Evolutionary conservation across 2,888 invertebrate genomes (phyloP), one percentile per base, ranked within the genome.

Genomic region (Pyralis farinalis): DNA sequence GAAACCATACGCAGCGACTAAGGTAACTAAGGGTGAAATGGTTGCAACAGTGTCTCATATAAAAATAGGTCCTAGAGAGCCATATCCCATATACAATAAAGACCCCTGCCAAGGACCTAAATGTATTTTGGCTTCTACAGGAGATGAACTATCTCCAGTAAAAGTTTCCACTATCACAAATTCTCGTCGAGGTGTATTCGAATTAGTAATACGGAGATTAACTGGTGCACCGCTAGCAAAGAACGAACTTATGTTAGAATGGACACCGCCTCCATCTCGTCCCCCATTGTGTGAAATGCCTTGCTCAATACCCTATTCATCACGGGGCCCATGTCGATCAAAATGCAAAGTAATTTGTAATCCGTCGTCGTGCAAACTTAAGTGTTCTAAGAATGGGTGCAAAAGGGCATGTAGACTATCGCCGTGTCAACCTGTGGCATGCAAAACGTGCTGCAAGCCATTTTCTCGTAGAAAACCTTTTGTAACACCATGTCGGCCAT

Each of bases 221-320:
- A 79, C 60, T 11, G 86, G 85, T 16, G 82, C 84, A 20, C 83
- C 85, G 8, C 58, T 87, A 10, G 87, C 87, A 7, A 84, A 58
- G 47, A 86, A 86, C 48, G 87, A 88, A 51, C 51, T 88, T 28
- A 83, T 87, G 79, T 53, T 88, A 29, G 87, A 88, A 58, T 88
- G 87, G 87, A 81, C 80, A 4, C 87, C 86, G 1, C 87, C 87
- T 1, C 74, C 79, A 4, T 51, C 55, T 7, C 64, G 73, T 4
- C 53, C 66, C n/a, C 51, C 59, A 9, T 45, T 70, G 3, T 76
- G 75, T 36, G 55, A 55, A 7, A 36, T 43, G 6, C 64, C 73
- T 1, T 72, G 67, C 43, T 53, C 38, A 7, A 3, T 30, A 9
- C 46, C 61, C 2, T 61, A 54, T 35, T 31, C 53, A 1, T 40